Conservation (phyloP, 2,113 vertebrate genomes). For the Morone saxatilis region DNA sequence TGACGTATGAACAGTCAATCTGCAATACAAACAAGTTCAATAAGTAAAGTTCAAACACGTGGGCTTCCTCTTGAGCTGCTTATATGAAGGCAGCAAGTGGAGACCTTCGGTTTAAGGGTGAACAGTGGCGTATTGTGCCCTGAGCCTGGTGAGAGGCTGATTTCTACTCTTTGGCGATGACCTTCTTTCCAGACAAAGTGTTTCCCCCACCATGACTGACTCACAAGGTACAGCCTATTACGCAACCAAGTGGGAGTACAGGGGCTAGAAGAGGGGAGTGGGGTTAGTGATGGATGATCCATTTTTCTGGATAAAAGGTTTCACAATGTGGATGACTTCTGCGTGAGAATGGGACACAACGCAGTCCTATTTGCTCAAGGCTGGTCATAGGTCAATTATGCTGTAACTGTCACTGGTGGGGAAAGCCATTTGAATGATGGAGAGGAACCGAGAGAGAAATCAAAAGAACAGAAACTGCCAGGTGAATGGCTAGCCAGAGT, state of each 20-base stretch:
- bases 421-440: conserved; percentile 49
- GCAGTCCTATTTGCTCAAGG: conserved; percentile 63
- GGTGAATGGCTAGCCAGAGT: conserved; percentile 11
- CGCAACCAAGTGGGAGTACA: conserved; percentile 62
- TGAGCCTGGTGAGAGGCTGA: conserved; percentile 57
- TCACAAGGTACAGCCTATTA: conserved; percentile 80
- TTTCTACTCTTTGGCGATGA: conserved; percentile 74
- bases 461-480: conserved; percentile 29
- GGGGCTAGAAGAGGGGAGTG: conserved; percentile 54
- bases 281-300: conserved; percentile 62
- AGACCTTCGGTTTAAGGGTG: conserved; percentile 49
- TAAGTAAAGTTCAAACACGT: conserved; percentile 46
- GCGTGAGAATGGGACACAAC: conserved; percentile 63
- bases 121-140: conserved; percentile 72
- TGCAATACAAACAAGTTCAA: conserved; percentile 50
- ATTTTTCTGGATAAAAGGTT: conserved; percentile 76
- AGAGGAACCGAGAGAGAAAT: conserved; percentile 10
- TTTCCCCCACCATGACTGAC: conserved; percentile 64
- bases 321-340: conserved; percentile 74
- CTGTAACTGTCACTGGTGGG: conserved; percentile 63
- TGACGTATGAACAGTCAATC: conserved; percentile 26
- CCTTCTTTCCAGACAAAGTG: conserved; percentile 74
- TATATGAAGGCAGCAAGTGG: conserved; percentile 28
- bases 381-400: conserved; percentile 66
- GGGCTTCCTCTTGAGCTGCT: conserved; percentile 48